A percentile compares a stretch with the other conserved stretches of the same genome.
These are phyloP conservation scores for Leucophenga montana DNA, from an alignment of 2,888 invertebrate genomes.

Conservation along the genomic window DNA sequence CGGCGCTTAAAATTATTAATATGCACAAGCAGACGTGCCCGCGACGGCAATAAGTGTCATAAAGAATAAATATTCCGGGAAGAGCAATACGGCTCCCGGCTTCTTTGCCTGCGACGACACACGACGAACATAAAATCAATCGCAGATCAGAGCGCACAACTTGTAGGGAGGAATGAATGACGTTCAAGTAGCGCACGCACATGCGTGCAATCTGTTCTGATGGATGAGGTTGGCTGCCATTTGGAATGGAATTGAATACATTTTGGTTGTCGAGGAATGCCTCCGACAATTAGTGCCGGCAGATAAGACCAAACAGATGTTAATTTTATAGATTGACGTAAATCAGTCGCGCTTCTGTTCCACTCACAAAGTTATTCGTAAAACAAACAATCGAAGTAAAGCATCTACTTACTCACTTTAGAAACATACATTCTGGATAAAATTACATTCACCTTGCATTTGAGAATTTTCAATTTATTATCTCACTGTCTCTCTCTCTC, in stretches of 20 bases:
- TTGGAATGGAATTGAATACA: slow-evolving; percentile 11
- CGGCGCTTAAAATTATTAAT: slow-evolving; percentile 23
- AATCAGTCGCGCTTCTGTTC: slow-evolving; percentile 40
- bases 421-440: slow-evolving; percentile 15
- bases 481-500: neutral
- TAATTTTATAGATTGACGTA: slow-evolving; percentile 50
- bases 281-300: slow-evolving; percentile 56
- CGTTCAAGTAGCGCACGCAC: slow-evolving; percentile 32
- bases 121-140: slow-evolving; percentile 61
- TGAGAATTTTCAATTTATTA: neutral
- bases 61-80: slow-evolving; percentile 52
- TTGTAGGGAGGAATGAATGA: slow-evolving; percentile 11
- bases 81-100: slow-evolving; percentile 13
- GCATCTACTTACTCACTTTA: slow-evolving; percentile 4
- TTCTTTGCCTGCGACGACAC: slow-evolving; percentile 38
- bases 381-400: neutral
- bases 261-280: slow-evolving; percentile 41
- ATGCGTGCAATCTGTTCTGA: slow-evolving; percentile 35
- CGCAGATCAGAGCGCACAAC: slow-evolving; percentile 42
- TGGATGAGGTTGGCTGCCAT: slow-evolving; percentile 17
- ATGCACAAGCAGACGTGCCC: slow-evolving; percentile 33
- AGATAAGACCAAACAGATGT: slow-evolving; percentile 57
- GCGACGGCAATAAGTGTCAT: slow-evolving; percentile 49
- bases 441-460: slow-evolving; percentile 22
- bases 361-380: neutral